These are phyloP conservation scores for Dendropsophus ebraccatus DNA, from an alignment of 2,113 vertebrate genomes.

Conservation along the genomic window DNA sequence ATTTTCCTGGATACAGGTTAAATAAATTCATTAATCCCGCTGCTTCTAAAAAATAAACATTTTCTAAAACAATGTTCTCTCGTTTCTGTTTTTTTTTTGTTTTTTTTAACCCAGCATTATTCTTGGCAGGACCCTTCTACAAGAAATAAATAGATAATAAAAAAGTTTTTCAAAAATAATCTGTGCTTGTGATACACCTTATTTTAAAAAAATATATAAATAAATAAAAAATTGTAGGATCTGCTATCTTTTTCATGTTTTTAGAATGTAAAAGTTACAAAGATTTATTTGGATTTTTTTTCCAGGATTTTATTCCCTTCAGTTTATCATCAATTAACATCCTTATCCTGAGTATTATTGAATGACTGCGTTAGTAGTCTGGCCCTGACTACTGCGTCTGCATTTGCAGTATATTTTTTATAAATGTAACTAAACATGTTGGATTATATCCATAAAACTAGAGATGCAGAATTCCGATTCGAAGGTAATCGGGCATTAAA, in stretches of 20 bases:
- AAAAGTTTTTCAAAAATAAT: constrained; percentile 38
- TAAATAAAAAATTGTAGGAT: neutral
- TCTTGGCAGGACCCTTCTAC: neutral
- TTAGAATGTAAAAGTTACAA: neutral
- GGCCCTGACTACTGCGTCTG: neutral
- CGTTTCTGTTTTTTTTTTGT: constrained; percentile 7
- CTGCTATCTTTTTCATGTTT: constrained; percentile 5
- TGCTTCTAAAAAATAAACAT: constrained; percentile 49
- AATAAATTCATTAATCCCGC: constrained; percentile 47
- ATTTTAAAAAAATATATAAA: too few species aligned
- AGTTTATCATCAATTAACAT: neutral
- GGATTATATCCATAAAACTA: too few species aligned
- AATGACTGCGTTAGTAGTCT: neutral
- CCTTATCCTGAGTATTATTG: neutral
- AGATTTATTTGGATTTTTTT: neutral
- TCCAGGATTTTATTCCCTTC: neutral
- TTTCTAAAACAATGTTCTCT: constrained; percentile 43
- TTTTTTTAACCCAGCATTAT: constrained; percentile 12
- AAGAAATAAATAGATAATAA: constrained; percentile 20
- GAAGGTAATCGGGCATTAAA: too few species aligned
- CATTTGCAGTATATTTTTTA: too few species aligned
- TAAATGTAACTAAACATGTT: too few species aligned
- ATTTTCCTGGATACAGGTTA: constrained; percentile 53
- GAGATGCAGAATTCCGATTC: too few species aligned
- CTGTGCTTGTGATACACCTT: constrained; percentile 8